Evolutionary conservation across 1,140 invertebrate species (phyloP).

Genomic region (Cephus cinctus): DNA sequence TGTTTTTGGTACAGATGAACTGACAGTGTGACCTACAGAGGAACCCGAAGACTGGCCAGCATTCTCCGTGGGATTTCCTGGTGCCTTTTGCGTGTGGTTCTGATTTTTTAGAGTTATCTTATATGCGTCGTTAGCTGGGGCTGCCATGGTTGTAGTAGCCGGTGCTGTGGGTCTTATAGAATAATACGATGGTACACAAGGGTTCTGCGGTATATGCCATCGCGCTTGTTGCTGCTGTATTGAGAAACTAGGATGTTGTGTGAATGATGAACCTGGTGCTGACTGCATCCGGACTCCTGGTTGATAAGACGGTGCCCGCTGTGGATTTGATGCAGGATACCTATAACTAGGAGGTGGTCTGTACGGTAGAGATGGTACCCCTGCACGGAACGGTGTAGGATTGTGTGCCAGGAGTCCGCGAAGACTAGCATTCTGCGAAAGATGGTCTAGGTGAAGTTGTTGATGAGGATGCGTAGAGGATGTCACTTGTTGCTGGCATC

Average conservation of each 20-base stretch:
- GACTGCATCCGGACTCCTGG: conserved; percentile 40
- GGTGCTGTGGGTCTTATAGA: conserved; percentile 21
- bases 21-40: conserved; percentile 57
- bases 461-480: conserved; percentile 57
- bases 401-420: conserved; percentile 48
- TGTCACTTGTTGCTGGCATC: conserved; percentile 53
- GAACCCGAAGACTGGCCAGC: conserved; percentile 9
- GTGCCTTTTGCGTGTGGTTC: conserved; percentile 23
- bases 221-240: conserved; percentile 29
- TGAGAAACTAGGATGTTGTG: conserved; percentile 16
- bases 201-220: conserved; percentile 52
- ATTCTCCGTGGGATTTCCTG: conserved; percentile 13
- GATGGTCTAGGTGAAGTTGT: conserved; percentile 46
- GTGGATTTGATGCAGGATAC: conserved; percentile 22
- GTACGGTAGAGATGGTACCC: conserved; percentile 40
- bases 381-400: conserved; percentile 40
- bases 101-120: conserved; percentile 65
- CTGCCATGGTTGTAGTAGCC: conserved; percentile 30
- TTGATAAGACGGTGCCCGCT: conserved; percentile 27
- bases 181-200: conserved; percentile 33
- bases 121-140: conserved; percentile 58
- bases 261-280: conserved; percentile 6
- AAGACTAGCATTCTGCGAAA: conserved; percentile 45
- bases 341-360: conserved; percentile 46
- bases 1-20: conserved; percentile 79